These are phyloP conservation scores for Solenopsis fugax DNA, from an alignment of 1,140 invertebrate species.

Conservation along the genomic window DNA sequence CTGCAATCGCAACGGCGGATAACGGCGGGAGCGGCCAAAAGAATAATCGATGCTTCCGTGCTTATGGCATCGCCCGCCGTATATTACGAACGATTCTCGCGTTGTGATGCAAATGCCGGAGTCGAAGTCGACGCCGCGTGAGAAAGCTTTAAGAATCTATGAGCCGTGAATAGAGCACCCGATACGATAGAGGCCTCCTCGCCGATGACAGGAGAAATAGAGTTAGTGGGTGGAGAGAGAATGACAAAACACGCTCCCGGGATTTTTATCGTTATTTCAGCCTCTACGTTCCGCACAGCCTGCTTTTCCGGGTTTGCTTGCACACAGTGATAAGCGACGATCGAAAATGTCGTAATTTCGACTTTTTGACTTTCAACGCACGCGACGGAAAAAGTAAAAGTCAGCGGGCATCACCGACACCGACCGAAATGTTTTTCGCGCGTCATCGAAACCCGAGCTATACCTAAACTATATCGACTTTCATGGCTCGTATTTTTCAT, in stretches of 20 bases:
- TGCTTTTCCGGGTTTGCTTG: neutral
- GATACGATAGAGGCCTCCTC: conserved; percentile 31
- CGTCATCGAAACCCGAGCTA: conserved; percentile 3
- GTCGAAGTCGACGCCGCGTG: conserved; percentile 55
- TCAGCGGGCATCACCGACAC: neutral
- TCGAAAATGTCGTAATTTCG: conserved; percentile 3
- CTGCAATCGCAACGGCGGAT: conserved; percentile 50
- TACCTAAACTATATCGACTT: neutral
- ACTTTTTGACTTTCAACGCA: neutral
- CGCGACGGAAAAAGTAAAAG: neutral
- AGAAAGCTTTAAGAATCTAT: conserved; percentile 70
- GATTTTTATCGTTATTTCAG: conserved; percentile 48
- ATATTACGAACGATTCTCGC: conserved; percentile 68
- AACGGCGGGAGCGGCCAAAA: conserved; percentile 56
- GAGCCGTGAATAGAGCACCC: conserved; percentile 67
- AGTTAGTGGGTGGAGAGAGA: neutral
- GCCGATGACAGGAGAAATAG: conserved; percentile 41
- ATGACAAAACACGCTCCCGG: conserved; percentile 25
- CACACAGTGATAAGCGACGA: neutral
- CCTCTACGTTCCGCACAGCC: neutral
- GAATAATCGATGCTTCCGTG: conserved; percentile 65
- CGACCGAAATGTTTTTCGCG: neutral
- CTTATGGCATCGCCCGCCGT: conserved; percentile 59
- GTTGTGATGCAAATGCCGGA: conserved; percentile 69
- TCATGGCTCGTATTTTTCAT: neutral